Percentiles rank a stretch among this genome's conserved stretches.
Evolutionary conservation across 2,797 vertebrate species (phyloP).

Genomic region (Rhyacichthys aspro): DNA sequence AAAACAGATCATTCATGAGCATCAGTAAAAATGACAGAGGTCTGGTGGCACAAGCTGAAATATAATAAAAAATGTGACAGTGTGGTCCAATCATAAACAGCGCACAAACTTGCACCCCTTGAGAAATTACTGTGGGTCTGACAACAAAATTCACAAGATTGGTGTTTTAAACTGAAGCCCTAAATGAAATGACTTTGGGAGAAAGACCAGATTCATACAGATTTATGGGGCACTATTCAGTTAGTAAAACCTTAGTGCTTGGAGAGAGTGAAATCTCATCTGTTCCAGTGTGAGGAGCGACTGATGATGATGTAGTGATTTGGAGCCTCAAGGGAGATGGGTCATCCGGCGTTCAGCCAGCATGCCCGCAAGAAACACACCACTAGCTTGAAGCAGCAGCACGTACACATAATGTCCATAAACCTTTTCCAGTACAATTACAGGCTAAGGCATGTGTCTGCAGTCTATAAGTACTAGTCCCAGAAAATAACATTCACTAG

Average conservation of each 20-base stretch:
- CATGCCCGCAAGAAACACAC: slow-evolving; percentile 48
- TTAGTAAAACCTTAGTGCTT: slow-evolving; percentile 59
- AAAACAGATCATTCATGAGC: slow-evolving; percentile 9
- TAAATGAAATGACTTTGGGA: slow-evolving; percentile 40
- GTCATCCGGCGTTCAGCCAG: slow-evolving; percentile 78
- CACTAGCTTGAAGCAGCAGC: no score
- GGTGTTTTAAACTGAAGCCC: slow-evolving; percentile 9
- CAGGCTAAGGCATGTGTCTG: slow-evolving; percentile 61
- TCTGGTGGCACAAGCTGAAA: no score
- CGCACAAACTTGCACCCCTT: slow-evolving; percentile 15
- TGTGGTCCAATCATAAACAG: background rate
- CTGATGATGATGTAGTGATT: slow-evolving; percentile 83
- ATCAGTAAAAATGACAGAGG: no score
- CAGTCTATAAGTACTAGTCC: slow-evolving; percentile 29
- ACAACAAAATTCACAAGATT: slow-evolving; percentile 11
- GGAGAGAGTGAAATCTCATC: slow-evolving; percentile 75
- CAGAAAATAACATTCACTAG: slow-evolving; percentile 37
- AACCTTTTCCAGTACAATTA: slow-evolving; percentile 33
- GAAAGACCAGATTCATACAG: slow-evolving; percentile 43
- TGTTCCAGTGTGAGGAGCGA: slow-evolving; percentile 72
- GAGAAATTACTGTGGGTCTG: slow-evolving; percentile 27
- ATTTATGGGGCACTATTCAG: slow-evolving; percentile 56
- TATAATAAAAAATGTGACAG: background rate
- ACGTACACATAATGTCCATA: slow-evolving; percentile 24
- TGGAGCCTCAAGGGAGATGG: slow-evolving; percentile 78